Conservation (phyloP, 2,797 vertebrate species). For the Sebastes dallii region DNA sequence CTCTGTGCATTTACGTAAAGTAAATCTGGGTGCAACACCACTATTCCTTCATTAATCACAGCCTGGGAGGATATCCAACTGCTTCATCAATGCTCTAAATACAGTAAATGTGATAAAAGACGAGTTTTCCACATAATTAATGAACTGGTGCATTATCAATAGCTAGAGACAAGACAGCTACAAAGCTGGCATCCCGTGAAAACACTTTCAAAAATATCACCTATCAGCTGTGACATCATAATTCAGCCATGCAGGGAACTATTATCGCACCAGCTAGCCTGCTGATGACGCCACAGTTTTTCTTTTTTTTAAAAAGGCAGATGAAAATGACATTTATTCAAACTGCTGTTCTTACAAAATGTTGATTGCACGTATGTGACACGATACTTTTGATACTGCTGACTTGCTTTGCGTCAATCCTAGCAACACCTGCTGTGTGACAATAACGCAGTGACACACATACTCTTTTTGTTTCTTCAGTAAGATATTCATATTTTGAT, state of each 20-base stretch:
- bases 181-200: conserved; percentile 31
- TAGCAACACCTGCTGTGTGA: conserved; percentile 13
- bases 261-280: background rate
- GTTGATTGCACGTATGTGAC: background rate
- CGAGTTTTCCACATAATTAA: conserved; percentile 48
- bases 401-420: conserved; percentile 26
- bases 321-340: background rate
- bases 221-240: conserved; percentile 32
- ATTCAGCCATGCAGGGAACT: conserved; percentile 4
- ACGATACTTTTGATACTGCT: conserved; percentile 5
- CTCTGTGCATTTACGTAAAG: background rate
- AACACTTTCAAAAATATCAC: conserved; percentile 35
- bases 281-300: background rate
- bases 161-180: conserved; percentile 30
- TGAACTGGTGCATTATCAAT: conserved; percentile 53
- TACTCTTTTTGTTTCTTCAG: background rate
- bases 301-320: background rate
- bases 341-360: background rate
- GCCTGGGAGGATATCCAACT: conserved; percentile 40
- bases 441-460: background rate
- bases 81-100: conserved; percentile 55
- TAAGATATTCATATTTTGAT: background rate
- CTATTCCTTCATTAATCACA: conserved; percentile 39
- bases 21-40: conserved; percentile 27
- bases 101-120: conserved; percentile 55